These are phyloP conservation scores for Serripes groenlandicus DNA, from an alignment of 2,888 invertebrate genomes.

Conservation along the genomic window DNA sequence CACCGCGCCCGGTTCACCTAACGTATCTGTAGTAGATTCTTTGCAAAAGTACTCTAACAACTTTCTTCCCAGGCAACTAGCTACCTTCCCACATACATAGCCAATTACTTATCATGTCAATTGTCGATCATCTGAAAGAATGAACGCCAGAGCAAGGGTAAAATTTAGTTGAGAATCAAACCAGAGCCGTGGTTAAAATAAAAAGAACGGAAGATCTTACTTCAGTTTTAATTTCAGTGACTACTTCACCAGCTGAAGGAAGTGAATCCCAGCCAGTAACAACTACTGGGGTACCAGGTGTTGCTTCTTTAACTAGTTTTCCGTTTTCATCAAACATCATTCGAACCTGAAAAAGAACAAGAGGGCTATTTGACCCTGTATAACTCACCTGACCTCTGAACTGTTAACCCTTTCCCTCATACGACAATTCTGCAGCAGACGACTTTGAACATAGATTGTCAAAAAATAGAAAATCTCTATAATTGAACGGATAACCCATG, in stretches of 20 bases:
- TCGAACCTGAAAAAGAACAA: constrained; percentile 88
- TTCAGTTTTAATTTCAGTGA: constrained; percentile 94
- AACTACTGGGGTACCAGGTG: constrained; percentile 94
- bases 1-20: no score
- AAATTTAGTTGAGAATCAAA: no score
- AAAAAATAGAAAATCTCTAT: neutral
- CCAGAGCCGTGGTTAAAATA: no score
- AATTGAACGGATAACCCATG: neutral
- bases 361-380: no score
- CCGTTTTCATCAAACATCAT: constrained; percentile 93
- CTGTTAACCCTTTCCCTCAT: neutral
- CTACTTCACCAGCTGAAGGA: constrained; percentile 95
- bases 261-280: constrained; percentile 95
- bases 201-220: no score
- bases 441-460: neutral
- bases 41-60: no score
- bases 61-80: no score
- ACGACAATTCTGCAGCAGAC: neutral
- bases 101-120: no score
- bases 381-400: neutral
- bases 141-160: no score
- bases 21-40: no score
- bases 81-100: no score
- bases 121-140: no score
- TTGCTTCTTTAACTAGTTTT: constrained; percentile 89